Evolutionary conservation across 2,888 invertebrate genomes (phyloP), one percentile per base, ranked within the genome.

Genomic region (Xiphydria camelus): DNA sequence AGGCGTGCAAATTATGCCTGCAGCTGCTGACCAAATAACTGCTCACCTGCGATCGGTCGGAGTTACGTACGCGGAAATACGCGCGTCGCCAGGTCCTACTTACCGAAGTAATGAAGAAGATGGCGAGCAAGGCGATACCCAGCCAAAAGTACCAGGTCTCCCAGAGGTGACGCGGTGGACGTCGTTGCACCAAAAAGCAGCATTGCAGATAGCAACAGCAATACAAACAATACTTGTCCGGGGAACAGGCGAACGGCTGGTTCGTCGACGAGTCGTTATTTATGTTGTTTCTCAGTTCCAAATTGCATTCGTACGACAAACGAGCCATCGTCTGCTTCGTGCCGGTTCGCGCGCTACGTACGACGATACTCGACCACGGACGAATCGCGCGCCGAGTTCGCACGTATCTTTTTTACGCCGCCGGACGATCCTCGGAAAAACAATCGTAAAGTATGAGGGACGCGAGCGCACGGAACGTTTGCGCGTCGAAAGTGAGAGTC

Each of bases 131-230:
- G 9, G 63, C 69, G 49, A 70, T 44, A 25, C 70, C 69, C 6
- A 72, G 57, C 72, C 70, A 71, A 41, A 71, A 71, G 55, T 72
- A 72, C 71, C 72, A 73, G 22, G 66, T 62, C 49, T 73, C 71
- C 69, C 69, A 73, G 40, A 70, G 59, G 41, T 71, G 68, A 40
- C 67, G 66, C 12, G 67, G 61, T 40, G 68, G 61, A 49, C 61
- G 63, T 41, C 61, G 60, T 49, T 70, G 70, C 14, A 72, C 55
- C 33, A 69, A 39, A n/a, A 64, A 43, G 38, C 70, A 72, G 45
- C 69, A 70, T 56, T 70, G 69, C 6, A 63, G 59, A 38, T 70
- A 62, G 53, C 67, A 68, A 42, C 66, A 69, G 37, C 69, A 70
- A 40, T 66, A 66, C 23, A 70, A 45, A 25, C 69, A 71, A 51